Conservation (phyloP, 2,888 invertebrate genomes). For the Pristionchus japonicus region DNA sequence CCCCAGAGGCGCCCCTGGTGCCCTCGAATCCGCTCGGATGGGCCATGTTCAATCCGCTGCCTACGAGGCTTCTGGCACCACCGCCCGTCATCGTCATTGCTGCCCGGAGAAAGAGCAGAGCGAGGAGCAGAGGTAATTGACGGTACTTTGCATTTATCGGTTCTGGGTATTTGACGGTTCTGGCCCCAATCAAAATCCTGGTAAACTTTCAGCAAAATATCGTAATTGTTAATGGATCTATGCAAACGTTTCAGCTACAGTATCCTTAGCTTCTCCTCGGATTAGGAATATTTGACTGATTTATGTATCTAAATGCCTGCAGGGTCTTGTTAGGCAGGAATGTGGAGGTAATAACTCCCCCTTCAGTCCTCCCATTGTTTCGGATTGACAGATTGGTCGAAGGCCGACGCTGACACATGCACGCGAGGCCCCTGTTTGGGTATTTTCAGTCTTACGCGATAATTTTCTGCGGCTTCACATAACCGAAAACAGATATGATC, state of each 20-base stretch:
- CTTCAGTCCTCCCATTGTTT: neutral
- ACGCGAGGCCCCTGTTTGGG: neutral
- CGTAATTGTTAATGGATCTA: too few species aligned
- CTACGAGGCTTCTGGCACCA: conserved; percentile 47
- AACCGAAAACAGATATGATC: neutral
- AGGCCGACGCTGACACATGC: neutral
- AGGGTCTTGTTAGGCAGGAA: neutral
- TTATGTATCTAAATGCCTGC: neutral
- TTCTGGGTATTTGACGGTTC: too few species aligned
- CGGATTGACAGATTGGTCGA: neutral
- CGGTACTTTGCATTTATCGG: too few species aligned
- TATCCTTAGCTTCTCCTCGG: neutral
- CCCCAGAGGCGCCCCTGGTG: neutral
- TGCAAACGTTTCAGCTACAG: neutral
- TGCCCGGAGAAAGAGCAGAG: neutral
- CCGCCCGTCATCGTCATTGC: neutral
- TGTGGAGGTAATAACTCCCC: neutral
- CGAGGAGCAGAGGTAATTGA: conserved; percentile 28
- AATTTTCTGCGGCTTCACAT: neutral
- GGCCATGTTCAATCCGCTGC: conserved; percentile 63
- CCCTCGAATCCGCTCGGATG: conserved; percentile 61
- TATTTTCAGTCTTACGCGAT: neutral
- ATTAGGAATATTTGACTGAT: neutral
- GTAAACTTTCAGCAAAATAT: too few species aligned
- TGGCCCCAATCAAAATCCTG: too few species aligned